Evolutionary conservation across 2,797 vertebrate genomes (phyloP), one percentile per base, ranked within the genome.

Genomic region (Cryptoprocta ferox): DNA sequence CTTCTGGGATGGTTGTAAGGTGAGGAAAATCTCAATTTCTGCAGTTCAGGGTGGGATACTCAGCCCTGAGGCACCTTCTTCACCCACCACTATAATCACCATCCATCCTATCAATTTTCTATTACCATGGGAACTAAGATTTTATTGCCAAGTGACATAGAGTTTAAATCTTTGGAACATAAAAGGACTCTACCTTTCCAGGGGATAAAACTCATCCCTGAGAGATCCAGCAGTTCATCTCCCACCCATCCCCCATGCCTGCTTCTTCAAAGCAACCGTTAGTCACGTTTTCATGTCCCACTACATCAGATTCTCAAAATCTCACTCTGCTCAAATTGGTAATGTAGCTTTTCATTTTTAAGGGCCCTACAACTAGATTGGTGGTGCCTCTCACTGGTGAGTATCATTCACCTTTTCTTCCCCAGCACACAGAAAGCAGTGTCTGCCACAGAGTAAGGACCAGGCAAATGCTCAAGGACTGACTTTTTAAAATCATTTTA

Each of bases 291-390:
- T 93, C 21, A 78, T 35, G 96, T n/a, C 7, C 24, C 19, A 68
- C 39, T 84, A 50, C 48, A 75, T 35, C 48, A 84, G 73, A 50
- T 87, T 78, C 79, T 95, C 42, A 93, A 84, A 94, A 89, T 11
- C 21, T 81, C 21, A 84, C 4, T 12, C 32, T 63, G 24, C 21
- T 78, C 37, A 68, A 75, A 87, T 37, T 63, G 26, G 28, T 56
- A 30, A 30, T 28, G 32, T 56, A 63, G 45, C 24, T 56, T 89
- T 56, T 66, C 35, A 37, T 48, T 68, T 87, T 70, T 63, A 91
- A 80, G 84, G 79, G 2, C 3, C 50, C 12, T 1, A 5, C n/a
- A 61, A 45, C 70, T 73, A 35, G 10, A 26, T 10, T 65, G 53
- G 18, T 6, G 68, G 24, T 5, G 3, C 61, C 94, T 59, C 37